Conservation (phyloP, 2,888 invertebrate species). For the Netelia fuscicornis region DNA sequence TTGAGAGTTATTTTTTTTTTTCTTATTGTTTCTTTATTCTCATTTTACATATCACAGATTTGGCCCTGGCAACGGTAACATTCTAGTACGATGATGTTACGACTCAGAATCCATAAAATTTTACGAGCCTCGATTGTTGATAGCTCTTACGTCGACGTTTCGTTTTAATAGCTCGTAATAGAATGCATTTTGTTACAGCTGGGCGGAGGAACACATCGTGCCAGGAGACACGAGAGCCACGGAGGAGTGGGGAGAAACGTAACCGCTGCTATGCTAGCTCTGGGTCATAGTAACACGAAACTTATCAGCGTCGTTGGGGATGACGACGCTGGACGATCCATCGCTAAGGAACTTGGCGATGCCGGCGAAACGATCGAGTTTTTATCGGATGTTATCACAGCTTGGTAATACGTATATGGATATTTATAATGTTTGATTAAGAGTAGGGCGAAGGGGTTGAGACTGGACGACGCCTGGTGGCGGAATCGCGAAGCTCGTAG, state of each 20-base stretch:
- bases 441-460: neutral
- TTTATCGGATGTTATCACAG: conserved; percentile 75
- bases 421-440: neutral
- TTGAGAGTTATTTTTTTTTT: neutral
- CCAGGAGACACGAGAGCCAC: conserved; percentile 88
- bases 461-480: neutral
- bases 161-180: neutral
- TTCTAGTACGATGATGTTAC: neutral
- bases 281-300: conserved; percentile 86
- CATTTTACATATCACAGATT: neutral
- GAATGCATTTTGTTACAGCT: conserved; percentile 85
- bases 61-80: neutral
- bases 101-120: neutral
- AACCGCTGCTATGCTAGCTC: conserved; percentile 92
- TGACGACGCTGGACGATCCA: conserved; percentile 78
- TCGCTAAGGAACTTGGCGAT: conserved; percentile 76
- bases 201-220: conserved; percentile 92
- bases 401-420: conserved; percentile 74
- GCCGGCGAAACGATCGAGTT: conserved; percentile 74
- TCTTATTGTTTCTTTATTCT: neutral
- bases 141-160: too few relatives aligned
- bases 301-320: conserved; percentile 81
- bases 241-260: conserved; percentile 98
- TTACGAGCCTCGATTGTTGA: too few relatives aligned
- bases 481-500: neutral